A percentile compares a stretch with the other conserved stretches of the same genome.
Evolutionary conservation across 2,113 vertebrate genomes (phyloP).

Genomic region (Raja brachyura): DNA sequence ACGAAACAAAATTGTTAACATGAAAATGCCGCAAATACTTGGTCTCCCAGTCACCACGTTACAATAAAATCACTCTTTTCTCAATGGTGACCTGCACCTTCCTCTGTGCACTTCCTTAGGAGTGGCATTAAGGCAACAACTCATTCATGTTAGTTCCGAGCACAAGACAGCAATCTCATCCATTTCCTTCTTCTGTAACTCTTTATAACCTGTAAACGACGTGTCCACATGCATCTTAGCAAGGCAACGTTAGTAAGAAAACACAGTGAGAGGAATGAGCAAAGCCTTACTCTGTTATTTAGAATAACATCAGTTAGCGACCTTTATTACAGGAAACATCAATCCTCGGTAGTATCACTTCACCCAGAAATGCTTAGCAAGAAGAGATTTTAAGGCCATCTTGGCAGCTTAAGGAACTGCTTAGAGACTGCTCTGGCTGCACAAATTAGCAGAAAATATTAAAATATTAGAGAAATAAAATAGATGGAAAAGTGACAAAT

Average conservation of each 20-base stretch:
- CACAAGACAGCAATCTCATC: too few relatives aligned
- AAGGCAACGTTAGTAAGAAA: neutral
- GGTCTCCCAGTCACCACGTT: neutral
- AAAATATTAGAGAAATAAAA: neutral
- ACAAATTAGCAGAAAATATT: neutral
- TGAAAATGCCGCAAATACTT: neutral
- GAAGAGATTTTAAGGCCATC: neutral
- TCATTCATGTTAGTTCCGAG: neutral
- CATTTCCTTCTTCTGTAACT: neutral
- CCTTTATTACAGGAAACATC: neutral
- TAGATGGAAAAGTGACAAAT: neutral
- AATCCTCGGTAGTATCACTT: neutral
- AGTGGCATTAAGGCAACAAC: neutral
- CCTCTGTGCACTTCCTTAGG: neutral
- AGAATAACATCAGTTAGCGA: too few relatives aligned
- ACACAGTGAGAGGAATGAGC: neutral
- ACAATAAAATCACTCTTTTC: neutral
- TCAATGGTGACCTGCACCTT: neutral
- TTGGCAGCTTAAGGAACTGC: neutral
- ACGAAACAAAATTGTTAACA: neutral
- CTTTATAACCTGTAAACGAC: neutral
- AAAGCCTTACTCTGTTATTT: neutral
- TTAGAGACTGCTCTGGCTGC: neutral
- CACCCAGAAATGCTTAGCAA: neutral
- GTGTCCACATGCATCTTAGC: neutral